A percentile compares a stretch with the other conserved stretches of the same genome.
Evolutionary conservation across 2,113 vertebrate genomes (phyloP).

Genomic region (Manacus vitellinus): DNA sequence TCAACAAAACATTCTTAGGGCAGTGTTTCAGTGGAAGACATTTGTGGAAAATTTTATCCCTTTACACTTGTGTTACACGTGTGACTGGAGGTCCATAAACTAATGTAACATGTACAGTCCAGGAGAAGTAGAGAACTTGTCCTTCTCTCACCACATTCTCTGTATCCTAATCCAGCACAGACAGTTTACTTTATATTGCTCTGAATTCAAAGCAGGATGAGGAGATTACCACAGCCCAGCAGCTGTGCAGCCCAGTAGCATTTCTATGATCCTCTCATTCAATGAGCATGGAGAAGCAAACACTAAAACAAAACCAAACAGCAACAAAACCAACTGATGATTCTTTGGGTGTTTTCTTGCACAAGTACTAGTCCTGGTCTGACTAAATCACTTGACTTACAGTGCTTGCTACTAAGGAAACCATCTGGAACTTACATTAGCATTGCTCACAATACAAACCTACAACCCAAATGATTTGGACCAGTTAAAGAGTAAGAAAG

Average conservation of each 20-base stretch:
- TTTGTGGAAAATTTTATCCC: not conserved
- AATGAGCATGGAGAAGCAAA: not conserved
- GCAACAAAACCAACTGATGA: not conserved
- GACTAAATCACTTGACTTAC: constrained; percentile 27
- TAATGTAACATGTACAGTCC: not conserved
- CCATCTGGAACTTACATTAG: constrained; percentile 47
- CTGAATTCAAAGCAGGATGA: not conserved
- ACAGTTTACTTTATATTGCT: not conserved
- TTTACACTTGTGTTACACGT: not conserved
- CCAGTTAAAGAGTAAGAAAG: not conserved
- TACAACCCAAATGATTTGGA: not conserved
- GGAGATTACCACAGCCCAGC: not conserved
- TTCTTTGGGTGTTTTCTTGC: not conserved
- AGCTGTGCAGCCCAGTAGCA: not conserved
- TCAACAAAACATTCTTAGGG: not conserved
- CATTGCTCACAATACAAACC: constrained; percentile 15
- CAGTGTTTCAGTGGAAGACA: not conserved
- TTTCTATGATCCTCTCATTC: not conserved
- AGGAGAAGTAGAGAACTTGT: not conserved
- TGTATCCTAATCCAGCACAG: not conserved
- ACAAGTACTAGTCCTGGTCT: not conserved
- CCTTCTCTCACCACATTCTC: not conserved
- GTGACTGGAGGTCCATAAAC: not conserved
- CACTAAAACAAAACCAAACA: not conserved
- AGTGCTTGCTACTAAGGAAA: constrained; percentile 41